Conservation (phyloP, 2,797 vertebrate species). For the Sebastes oblongus region DNA sequence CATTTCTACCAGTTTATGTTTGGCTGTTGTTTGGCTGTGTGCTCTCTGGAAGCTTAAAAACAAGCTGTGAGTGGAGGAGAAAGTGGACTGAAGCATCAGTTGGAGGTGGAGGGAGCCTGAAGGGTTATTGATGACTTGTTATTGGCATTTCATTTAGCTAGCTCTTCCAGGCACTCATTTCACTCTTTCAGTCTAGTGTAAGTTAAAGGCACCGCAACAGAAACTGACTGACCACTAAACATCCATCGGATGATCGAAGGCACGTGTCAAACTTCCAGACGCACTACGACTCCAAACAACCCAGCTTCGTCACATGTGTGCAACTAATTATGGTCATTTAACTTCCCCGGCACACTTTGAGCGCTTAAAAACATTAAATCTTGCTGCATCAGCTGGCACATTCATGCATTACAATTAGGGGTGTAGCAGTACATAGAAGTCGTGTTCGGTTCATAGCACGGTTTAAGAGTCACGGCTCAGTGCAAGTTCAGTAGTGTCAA, state of each 20-base stretch:
- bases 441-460: too few relatives aligned
- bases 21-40: background rate
- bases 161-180: conserved; percentile 23
- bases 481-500: too few relatives aligned
- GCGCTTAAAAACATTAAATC: conserved; percentile 22
- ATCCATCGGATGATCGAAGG: background rate
- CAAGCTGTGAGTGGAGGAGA: background rate
- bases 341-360: background rate
- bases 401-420: conserved; percentile 14
- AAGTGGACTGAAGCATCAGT: conserved; percentile 11
- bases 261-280: background rate
- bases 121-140: conserved; percentile 44
- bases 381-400: conserved; percentile 1
- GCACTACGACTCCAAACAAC: background rate
- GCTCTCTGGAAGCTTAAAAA: conserved; percentile 15
- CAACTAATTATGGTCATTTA: conserved; percentile 1
- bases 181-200: background rate
- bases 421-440: too few relatives aligned
- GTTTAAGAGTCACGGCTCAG: too few relatives aligned
- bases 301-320: background rate
- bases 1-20: background rate
- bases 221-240: background rate
- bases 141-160: conserved; percentile 50
- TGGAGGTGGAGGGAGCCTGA: conserved; percentile 4
- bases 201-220: background rate